Evolutionary conservation across 2,888 invertebrate genomes (phyloP).

Genomic region (Tuberolachnus salignus): DNA sequence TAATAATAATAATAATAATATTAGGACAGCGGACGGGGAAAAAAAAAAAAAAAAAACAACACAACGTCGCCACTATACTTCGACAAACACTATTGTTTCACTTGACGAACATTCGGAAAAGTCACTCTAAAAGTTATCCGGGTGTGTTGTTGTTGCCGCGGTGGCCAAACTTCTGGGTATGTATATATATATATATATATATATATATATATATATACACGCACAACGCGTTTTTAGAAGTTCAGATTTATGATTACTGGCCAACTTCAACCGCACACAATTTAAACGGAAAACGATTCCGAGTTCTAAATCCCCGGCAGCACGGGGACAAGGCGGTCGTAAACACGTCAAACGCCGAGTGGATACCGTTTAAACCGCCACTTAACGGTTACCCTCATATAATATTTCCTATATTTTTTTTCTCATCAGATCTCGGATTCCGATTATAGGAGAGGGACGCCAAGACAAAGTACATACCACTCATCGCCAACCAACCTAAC

Average conservation of each 20-base stretch:
- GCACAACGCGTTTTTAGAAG: conserved; percentile 7
- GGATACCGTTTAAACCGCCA: conserved; percentile 16
- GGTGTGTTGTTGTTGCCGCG: neutral
- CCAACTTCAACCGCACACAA: conserved; percentile 20
- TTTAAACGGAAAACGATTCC: conserved; percentile 14
- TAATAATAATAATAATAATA: too few species aligned
- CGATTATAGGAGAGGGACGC: conserved; percentile 23
- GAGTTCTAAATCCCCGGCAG: conserved; percentile 7
- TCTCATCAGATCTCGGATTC: conserved; percentile 2
- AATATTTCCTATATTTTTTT: conserved; percentile 26
- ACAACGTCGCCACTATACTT: neutral
- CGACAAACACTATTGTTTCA: conserved; percentile 28
- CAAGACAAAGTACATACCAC: neutral
- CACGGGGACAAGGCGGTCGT: conserved; percentile 24
- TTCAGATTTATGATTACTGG: conserved; percentile 28
- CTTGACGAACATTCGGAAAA: conserved; percentile 25
- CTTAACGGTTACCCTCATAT: conserved; percentile 34
- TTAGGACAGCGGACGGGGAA: neutral
- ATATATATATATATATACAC: neutral
- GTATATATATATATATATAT: too few species aligned
- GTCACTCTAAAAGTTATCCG: conserved; percentile 26
- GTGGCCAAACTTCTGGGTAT: neutral
- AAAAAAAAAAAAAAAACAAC: neutral
- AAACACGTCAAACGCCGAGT: conserved; percentile 32
- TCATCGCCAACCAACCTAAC: neutral